phyloP scores from a whole-genome alignment of 2,888 invertebrate genomes.

The Himalopsyche anomala region DNA sequence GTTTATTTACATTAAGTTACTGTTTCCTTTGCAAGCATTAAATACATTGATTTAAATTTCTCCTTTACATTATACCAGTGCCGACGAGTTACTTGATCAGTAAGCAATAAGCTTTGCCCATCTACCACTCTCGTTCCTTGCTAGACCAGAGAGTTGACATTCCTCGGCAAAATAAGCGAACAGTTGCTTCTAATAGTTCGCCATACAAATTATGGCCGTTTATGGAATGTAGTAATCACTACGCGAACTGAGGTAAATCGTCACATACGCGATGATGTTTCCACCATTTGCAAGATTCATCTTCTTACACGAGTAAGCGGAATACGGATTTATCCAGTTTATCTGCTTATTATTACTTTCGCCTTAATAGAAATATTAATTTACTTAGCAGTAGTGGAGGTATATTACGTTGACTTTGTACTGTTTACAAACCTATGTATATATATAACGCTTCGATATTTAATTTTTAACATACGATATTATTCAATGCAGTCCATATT shows the following conservation, averaged over 20 bases:
- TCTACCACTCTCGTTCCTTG: constrained; percentile 4
- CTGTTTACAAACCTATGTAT: too few relatives aligned
- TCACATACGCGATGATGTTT: constrained; percentile 28
- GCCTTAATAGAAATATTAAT: constrained; percentile 35
- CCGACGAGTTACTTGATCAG: background rate
- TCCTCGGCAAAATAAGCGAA: constrained; percentile 4
- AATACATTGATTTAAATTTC: background rate
- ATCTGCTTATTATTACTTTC: constrained; percentile 16
- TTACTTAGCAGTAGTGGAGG: background rate
- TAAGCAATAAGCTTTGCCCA: background rate
- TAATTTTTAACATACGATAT: too few relatives aligned
- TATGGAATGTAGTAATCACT: constrained; percentile 33
- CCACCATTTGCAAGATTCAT: background rate
- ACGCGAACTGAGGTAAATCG: background rate
- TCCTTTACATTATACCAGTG: background rate
- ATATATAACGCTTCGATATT: too few relatives aligned
- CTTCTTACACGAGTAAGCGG: background rate
- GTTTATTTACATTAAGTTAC: too few relatives aligned
- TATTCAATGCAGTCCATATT: too few relatives aligned
- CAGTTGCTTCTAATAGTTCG: constrained; percentile 35
- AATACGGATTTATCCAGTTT: constrained; percentile 6
- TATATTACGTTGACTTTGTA: background rate
- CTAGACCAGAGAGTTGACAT: constrained; percentile 40
- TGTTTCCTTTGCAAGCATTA: too few relatives aligned
- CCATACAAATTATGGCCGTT: constrained; percentile 31